Evolutionary conservation across 2,113 vertebrate genomes (phyloP).

Genomic region (Phylloscopus trochiloides): DNA sequence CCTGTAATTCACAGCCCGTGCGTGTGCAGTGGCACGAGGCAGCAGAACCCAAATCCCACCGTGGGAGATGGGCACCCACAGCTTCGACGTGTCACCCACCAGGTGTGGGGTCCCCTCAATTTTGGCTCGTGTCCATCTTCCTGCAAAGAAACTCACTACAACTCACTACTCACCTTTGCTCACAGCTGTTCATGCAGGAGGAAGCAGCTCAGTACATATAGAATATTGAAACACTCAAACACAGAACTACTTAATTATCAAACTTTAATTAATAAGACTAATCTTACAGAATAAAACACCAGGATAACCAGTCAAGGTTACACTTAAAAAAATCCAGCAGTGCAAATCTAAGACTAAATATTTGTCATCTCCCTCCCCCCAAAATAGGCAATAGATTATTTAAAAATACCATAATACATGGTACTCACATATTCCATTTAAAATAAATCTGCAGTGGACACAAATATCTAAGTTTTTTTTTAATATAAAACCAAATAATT

Average conservation of each 20-base stretch:
- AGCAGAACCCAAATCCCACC: not conserved
- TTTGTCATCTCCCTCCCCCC: slow-evolving; percentile 52
- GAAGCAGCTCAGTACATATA: not conserved
- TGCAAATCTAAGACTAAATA: slow-evolving; percentile 77
- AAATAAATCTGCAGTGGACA: slow-evolving; percentile 64
- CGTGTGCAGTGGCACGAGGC: fast-evolving
- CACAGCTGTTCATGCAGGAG: not conserved
- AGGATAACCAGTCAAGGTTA: slow-evolving; percentile 74
- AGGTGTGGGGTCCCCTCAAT: fast-evolving
- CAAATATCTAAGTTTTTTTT: not conserved
- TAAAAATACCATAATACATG: slow-evolving; percentile 67
- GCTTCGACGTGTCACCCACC: fast-evolving
- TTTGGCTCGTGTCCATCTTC: not conserved
- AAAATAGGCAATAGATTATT: slow-evolving; percentile 68
- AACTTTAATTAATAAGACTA: slow-evolving; percentile 80
- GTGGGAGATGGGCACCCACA: fast-evolving
- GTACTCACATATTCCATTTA: slow-evolving; percentile 60
- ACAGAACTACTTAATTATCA: slow-evolving; percentile 70
- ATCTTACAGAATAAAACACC: slow-evolving; percentile 77
- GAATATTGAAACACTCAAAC: not conserved
- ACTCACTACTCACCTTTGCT: not conserved
- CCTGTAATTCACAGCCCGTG: too few species aligned
- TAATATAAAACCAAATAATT: slow-evolving; percentile 26
- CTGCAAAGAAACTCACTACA: not conserved
- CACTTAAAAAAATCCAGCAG: slow-evolving; percentile 74